phyloP scores from a whole-genome alignment of 2,113 vertebrate genomes.

The Stegostoma tigrinum region DNA sequence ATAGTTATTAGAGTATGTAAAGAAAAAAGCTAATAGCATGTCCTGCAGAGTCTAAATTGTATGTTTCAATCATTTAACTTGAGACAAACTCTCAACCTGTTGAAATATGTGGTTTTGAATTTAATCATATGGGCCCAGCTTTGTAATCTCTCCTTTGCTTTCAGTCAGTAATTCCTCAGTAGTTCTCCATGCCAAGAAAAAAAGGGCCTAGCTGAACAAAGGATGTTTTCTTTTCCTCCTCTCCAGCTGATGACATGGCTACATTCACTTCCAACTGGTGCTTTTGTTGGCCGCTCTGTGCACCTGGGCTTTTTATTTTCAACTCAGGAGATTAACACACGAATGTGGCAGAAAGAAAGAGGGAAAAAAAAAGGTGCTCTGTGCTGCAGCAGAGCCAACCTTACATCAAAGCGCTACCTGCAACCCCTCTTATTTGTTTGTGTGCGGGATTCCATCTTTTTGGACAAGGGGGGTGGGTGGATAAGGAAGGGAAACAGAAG shows the following conservation, averaged over 20 bases:
- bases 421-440: constrained; percentile 5
- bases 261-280: constrained; percentile 33
- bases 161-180: constrained; percentile 32
- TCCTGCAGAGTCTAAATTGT: constrained; percentile 28
- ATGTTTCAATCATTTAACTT: constrained; percentile 33
- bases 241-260: constrained; percentile 33
- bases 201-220: constrained; percentile 10
- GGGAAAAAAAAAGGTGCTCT: constrained; percentile 6
- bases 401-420: constrained; percentile 12
- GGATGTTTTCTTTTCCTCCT: constrained; percentile 24
- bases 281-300: constrained; percentile 28
- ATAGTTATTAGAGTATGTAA: not conserved
- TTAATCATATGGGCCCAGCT: constrained; percentile 33
- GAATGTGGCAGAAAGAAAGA: constrained; percentile 19
- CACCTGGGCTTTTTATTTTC: constrained; percentile 34
- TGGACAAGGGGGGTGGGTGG: not conserved
- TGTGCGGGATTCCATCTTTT: not conserved
- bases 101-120: constrained; percentile 35
- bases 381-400: not conserved
- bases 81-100: constrained; percentile 27
- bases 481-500: constrained; percentile 8
- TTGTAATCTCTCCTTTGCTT: constrained; percentile 35
- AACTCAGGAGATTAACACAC: constrained; percentile 32
- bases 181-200: constrained; percentile 25
- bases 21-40: constrained; percentile 22